Evolutionary conservation across 2,888 invertebrate genomes (phyloP).

Genomic region (Drosophila lutescens): DNA sequence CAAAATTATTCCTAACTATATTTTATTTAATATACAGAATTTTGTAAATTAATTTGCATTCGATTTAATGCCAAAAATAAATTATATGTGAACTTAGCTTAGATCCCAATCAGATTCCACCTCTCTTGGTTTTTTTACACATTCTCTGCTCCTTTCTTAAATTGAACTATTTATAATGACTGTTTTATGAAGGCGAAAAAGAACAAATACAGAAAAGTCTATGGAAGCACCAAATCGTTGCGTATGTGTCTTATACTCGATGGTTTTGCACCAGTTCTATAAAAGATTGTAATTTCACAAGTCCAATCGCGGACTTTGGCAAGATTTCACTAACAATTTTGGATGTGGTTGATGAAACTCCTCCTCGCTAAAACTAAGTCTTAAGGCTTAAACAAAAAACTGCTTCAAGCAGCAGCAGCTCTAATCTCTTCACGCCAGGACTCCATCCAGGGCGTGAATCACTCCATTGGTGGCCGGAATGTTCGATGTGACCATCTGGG

Average conservation of each 20-base stretch:
- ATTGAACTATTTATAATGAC: slow-evolving; percentile 80
- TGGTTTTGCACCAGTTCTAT: slow-evolving; percentile 63
- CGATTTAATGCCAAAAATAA: slow-evolving; percentile 66
- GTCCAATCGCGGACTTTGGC: slow-evolving; percentile 56
- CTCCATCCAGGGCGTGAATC: slow-evolving; percentile 91
- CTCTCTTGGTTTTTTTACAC: slow-evolving; percentile 42
- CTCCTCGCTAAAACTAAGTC: slow-evolving; percentile 45
- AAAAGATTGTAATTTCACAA: slow-evolving; percentile 52
- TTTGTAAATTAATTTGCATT: slow-evolving; percentile 50
- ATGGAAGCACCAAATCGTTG: slow-evolving; percentile 74
- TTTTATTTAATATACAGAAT: slow-evolving; percentile 60
- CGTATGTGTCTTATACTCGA: slow-evolving; percentile 23
- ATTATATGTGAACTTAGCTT: slow-evolving; percentile 62
- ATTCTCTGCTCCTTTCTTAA: slow-evolving; percentile 56
- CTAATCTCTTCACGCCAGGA: slow-evolving; percentile 85
- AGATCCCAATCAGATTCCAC: slow-evolving; percentile 49
- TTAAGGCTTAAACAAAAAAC: slow-evolving; percentile 53
- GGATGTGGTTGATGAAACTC: slow-evolving; percentile 52
- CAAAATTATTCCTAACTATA: slow-evolving; percentile 19
- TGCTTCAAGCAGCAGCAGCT: slow-evolving; percentile 36
- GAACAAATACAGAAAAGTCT: slow-evolving; percentile 54
- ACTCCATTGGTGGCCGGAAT: slow-evolving; percentile 95
- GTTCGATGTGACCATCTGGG: slow-evolving; percentile 92
- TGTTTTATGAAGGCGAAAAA: slow-evolving; percentile 76
- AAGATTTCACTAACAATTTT: slow-evolving; percentile 74